Base-by-base conservation (phyloP, 2,113 vertebrate genomes). In the Leucopsar rothschildi region DNA sequence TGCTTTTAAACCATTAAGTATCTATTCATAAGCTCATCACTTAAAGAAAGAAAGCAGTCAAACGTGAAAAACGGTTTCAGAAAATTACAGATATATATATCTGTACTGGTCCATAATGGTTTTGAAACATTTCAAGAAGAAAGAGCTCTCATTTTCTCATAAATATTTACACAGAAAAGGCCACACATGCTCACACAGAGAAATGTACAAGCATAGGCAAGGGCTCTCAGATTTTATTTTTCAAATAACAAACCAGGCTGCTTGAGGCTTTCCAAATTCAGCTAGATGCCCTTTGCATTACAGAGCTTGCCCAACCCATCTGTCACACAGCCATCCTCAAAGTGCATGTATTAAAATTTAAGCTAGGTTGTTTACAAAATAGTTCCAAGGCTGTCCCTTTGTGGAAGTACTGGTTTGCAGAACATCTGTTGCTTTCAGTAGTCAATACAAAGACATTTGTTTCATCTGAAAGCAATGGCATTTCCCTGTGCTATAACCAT, bases 341-440 rank as follows among this genome's bases (percentile, higher is more conserved):
- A 94, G 66, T 96, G 95, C 96, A 97, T 95, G 84, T 94, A 97
- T 96, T 92, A 82, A 91, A 94, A 95, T 97, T 56, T 56, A 94
- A 92, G 86, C 89, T 96, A 33, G 78, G 91, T 79, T 95, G 96
- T 97, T 97, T 97, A 94, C 93, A 85, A 95, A 96, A 92, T 63
- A 93, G 57, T 96, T 96, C 94, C 87, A 97, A 92, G 95, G 65
- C 85, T 88, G 86, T 98, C 96, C 95, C 91, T 95, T 93, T 95
- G 95, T 97, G 75, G 33, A 92, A 90, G 76, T 82, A 87, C 78
- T 91, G 87, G 82, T 91, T 97, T 90, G 72, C 92, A 90, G 69
- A 96, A 87, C 95, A 98, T 97, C 88, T 89, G 94, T 94, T 95
- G 86, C 96, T 97, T 96, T 97, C 87, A 52, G 37, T 82, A 91